Base-by-base conservation (phyloP, 1,140 invertebrate genomes). In the Meloidogyne exigua region DNA sequence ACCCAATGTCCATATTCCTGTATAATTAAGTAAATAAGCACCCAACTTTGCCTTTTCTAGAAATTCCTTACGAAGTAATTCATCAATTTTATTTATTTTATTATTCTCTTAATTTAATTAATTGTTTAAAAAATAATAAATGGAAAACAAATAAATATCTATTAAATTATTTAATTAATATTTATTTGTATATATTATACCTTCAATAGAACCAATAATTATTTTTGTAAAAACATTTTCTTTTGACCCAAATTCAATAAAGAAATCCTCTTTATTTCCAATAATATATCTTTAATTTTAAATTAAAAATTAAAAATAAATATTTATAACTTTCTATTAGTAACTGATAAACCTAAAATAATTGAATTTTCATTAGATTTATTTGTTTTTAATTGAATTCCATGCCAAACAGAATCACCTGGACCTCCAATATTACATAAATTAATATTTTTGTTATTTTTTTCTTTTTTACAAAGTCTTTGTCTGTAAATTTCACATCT, bases 1-100 rank as follows among this genome's bases (percentile, higher is more conserved):
- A 10, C 69, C 69, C 5, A 71, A 21, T 28, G 36, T n/a, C 69
- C 69, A 71, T 57, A 71, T 25, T 49, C 69, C 69, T 1, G 62
- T 28, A 71, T 28, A 71, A 42, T 71, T 62, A 25, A 25, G 44
- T n/a, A 71, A 71, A 71, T 57, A 71, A 18, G 69, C 32, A 44
- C 69, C 69, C n/a, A 57, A 57, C n/a, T 21, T 2, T 57, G 49
- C 18, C 18, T 57, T 57, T 57, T 57, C n/a, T 18, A 57, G 9
- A n/a, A 57, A 57, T 57, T 57, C 49, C 7, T 57, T 57, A n/a
- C 49, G 49, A n/a, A 57, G 49, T n/a, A 57, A 57, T 57, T 57
- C 49, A 57, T 57, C 49, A 57, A n/a, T 9, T 57, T 57, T n/a
- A n/a, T n/a, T 57, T n/a, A n/a, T 9, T 57, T 57, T 57, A 15